Evolutionary conservation across 2,888 invertebrate species (phyloP).

Genomic region (Leuctra nigra): DNA sequence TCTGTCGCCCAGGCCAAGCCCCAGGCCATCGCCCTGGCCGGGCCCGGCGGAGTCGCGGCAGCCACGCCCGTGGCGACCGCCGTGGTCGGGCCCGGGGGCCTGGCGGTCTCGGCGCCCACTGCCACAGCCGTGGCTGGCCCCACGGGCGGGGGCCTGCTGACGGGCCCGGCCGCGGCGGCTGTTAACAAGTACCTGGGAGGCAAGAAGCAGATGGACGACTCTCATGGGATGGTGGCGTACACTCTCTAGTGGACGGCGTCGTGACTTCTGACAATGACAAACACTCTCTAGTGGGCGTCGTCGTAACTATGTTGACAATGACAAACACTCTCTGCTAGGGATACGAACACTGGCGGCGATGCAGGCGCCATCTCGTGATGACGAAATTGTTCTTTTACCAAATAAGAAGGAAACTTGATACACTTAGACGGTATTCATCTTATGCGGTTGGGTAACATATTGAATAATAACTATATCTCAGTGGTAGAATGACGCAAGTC

Average conservation of each 20-base stretch:
- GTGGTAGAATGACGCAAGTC: no score
- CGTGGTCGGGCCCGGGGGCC: constrained; percentile 44
- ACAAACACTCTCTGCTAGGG: no score
- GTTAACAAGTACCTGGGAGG: not conserved
- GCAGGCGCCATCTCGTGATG: no score
- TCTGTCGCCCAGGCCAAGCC: constrained; percentile 43
- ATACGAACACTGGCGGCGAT: no score
- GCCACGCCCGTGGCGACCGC: constrained; percentile 46
- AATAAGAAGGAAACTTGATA: no score
- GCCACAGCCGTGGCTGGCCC: constrained; percentile 47
- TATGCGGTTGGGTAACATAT: no score
- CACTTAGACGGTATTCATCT: no score
- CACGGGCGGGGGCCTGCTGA: constrained; percentile 29
- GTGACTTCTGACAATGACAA: no score
- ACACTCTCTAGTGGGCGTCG: no score
- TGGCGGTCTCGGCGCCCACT: constrained; percentile 44
- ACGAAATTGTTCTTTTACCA: no score
- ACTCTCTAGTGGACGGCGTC: not conserved
- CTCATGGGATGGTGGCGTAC: not conserved
- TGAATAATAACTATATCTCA: no score
- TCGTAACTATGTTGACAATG: no score
- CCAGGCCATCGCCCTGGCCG: constrained; percentile 45
- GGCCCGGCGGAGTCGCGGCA: constrained; percentile 45
- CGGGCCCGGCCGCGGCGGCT: not conserved
- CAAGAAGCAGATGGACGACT: not conserved